Evolutionary conservation across 2,113 vertebrate genomes (phyloP).

Genomic region (Ramphastos sulfuratus): DNA sequence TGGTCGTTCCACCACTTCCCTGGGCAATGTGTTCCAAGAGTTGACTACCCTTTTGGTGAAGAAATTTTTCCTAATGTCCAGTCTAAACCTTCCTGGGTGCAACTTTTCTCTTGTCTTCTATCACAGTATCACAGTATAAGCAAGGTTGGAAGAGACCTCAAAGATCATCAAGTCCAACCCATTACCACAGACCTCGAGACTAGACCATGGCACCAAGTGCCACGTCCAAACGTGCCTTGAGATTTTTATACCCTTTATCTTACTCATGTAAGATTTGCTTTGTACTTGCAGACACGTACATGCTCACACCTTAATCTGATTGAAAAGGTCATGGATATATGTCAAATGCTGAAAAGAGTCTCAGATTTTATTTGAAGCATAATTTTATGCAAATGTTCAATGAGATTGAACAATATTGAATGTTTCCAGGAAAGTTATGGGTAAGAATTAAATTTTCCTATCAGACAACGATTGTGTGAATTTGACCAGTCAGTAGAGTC

Average conservation of each 20-base stretch:
- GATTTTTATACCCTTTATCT: neutral
- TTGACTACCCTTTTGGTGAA: too few relatives aligned
- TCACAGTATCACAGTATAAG: too few relatives aligned
- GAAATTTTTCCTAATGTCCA: too few relatives aligned
- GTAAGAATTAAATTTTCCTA: neutral
- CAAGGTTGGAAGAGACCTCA: too few relatives aligned
- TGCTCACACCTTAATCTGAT: neutral
- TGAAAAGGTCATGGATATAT: neutral
- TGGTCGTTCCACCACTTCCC: too few relatives aligned
- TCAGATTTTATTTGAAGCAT: neutral
- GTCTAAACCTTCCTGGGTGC: too few relatives aligned
- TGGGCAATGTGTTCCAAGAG: too few relatives aligned
- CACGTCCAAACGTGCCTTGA: too few relatives aligned
- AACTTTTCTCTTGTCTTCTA: too few relatives aligned
- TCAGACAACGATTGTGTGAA: neutral
- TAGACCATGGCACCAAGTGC: too few relatives aligned
- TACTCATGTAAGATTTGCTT: neutral
- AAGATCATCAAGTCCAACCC: too few relatives aligned
- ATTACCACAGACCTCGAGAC: too few relatives aligned
- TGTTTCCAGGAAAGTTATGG: neutral
- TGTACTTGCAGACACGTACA: neutral
- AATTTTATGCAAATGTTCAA: neutral
- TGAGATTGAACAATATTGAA: neutral
- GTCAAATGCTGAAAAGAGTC: neutral
- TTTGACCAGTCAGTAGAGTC: neutral